phyloP scores from a whole-genome alignment of 1,140 invertebrate genomes.

The Zaprionus gabonicus region DNA sequence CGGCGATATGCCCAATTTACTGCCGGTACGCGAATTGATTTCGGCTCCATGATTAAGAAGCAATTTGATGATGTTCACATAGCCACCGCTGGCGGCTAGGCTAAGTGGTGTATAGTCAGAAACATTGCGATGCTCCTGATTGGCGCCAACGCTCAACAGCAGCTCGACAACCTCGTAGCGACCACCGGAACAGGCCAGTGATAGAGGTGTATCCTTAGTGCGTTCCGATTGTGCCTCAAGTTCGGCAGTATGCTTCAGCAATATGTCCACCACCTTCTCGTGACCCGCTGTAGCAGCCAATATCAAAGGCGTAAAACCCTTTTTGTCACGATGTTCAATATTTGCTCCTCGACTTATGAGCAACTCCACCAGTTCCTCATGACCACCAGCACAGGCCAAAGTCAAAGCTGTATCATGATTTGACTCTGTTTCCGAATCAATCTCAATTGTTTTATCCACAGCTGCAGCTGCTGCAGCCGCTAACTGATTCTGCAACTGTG shows the following conservation, averaged over 20 bases:
- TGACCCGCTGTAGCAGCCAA: constrained; percentile 98
- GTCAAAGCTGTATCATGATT: constrained; percentile 99
- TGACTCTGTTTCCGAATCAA: constrained; percentile 98
- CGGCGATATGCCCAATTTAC: constrained; percentile 98
- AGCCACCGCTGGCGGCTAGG: constrained; percentile 98
- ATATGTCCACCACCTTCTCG: constrained; percentile 96
- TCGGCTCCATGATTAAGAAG: constrained; percentile 96
- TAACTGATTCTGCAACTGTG: constrained; percentile 82
- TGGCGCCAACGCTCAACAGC: constrained; percentile 94
- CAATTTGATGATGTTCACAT: constrained; percentile 99
- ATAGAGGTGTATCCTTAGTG: constrained; percentile 99
- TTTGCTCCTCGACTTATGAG: constrained; percentile 95
- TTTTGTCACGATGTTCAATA: constrained; percentile 99
- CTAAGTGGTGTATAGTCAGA: constrained; percentile 99
- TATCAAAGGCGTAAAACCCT: constrained; percentile 99
- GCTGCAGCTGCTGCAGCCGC: constrained; percentile 83
- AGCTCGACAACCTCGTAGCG: constrained; percentile 98
- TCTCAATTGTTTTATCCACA: constrained; percentile 90
- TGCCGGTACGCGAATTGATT: constrained; percentile 99
- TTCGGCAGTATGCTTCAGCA: constrained; percentile 96
- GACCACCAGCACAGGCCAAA: constrained; percentile 97
- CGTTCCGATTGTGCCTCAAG: constrained; percentile 99
- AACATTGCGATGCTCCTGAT: constrained; percentile 99
- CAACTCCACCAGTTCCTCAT: constrained; percentile 97
- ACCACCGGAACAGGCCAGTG: constrained; percentile 98